Evolutionary conservation across 2,797 vertebrate species (phyloP).

Genomic region (Oreortyx pictus): DNA sequence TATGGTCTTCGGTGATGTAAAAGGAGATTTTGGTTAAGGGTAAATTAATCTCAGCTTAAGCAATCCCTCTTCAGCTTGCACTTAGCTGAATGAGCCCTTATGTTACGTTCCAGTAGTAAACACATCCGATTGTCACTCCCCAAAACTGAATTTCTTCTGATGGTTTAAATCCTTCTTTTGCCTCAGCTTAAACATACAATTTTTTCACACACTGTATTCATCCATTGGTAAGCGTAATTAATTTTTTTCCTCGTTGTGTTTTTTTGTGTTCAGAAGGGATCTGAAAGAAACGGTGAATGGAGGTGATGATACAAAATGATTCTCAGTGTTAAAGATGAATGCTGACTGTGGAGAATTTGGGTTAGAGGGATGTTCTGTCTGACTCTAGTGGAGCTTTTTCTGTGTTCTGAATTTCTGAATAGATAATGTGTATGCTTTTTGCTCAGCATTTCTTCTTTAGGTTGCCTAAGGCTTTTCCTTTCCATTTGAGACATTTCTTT

Average conservation of each 20-base stretch:
- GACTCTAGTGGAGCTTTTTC: background rate
- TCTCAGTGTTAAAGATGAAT: slow-evolving; percentile 13
- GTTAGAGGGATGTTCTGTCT: slow-evolving; percentile 34
- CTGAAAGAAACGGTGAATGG: slow-evolving; percentile 15
- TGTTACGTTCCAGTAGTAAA: background rate
- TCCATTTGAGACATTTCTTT: background rate
- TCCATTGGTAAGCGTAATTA: background rate
- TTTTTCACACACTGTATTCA: slow-evolving; percentile 28
- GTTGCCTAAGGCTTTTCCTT: background rate
- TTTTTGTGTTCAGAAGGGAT: background rate
- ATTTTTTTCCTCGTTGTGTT: background rate
- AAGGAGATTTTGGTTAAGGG: background rate
- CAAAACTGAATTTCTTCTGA: background rate
- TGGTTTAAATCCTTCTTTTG: background rate
- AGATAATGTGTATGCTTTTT: slow-evolving; percentile 1
- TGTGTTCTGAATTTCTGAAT: slow-evolving; percentile 9
- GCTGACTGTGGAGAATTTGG: slow-evolving; percentile 36
- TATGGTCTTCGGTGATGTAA: background rate
- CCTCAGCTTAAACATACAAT: background rate
- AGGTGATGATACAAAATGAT: slow-evolving; percentile 27
- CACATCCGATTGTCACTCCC: background rate
- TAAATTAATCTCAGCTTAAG: background rate
- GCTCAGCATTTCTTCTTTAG: slow-evolving; percentile 13
- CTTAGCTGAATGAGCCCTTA: background rate
- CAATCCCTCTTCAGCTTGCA: background rate